A percentile compares a stretch with the other conserved stretches of the same genome.
These are phyloP conservation scores for Neostethus bicornis DNA, from an alignment of 2,797 vertebrate species.

Conservation along the genomic window DNA sequence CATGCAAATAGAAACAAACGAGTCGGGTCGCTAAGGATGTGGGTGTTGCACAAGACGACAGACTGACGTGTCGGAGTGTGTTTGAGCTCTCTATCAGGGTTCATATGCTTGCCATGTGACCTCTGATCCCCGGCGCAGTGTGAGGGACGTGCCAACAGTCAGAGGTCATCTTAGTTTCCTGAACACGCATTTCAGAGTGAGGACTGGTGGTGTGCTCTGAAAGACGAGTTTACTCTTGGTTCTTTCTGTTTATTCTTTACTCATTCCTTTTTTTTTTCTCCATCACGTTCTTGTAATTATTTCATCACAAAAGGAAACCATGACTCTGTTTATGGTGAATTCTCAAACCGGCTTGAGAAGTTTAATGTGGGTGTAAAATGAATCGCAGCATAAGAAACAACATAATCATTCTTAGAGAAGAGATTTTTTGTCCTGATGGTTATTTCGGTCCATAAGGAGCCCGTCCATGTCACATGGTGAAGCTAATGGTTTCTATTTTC, in stretches of 20 bases:
- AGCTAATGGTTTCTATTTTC: constrained; percentile 77
- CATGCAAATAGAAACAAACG: constrained; percentile 9
- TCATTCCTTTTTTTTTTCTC: background rate
- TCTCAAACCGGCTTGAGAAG: constrained; percentile 17
- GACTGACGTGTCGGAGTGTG: constrained; percentile 58
- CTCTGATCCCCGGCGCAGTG: constrained; percentile 52
- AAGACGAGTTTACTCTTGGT: background rate
- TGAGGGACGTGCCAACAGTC: constrained; percentile 60
- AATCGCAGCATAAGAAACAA: constrained; percentile 25
- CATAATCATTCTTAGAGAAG: constrained; percentile 34
- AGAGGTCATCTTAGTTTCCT: constrained; percentile 68
- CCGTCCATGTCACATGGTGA: constrained; percentile 74
- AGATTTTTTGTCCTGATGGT: constrained; percentile 46
- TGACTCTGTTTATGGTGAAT: constrained; percentile 14
- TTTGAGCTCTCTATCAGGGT: constrained; percentile 70
- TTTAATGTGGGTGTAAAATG: constrained; percentile 27
- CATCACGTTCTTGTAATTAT: constrained; percentile 6
- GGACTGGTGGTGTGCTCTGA: constrained; percentile 13
- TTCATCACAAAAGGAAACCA: constrained; percentile 21
- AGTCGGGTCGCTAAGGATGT: constrained; percentile 8
- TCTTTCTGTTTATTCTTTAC: no score
- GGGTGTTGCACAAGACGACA: constrained; percentile 44
- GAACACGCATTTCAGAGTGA: constrained; percentile 43
- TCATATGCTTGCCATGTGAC: constrained; percentile 62
- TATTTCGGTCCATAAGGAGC: constrained; percentile 75